Base-by-base conservation (phyloP, 2,888 invertebrate genomes). In the Bruchidius siliquastri region DNA sequence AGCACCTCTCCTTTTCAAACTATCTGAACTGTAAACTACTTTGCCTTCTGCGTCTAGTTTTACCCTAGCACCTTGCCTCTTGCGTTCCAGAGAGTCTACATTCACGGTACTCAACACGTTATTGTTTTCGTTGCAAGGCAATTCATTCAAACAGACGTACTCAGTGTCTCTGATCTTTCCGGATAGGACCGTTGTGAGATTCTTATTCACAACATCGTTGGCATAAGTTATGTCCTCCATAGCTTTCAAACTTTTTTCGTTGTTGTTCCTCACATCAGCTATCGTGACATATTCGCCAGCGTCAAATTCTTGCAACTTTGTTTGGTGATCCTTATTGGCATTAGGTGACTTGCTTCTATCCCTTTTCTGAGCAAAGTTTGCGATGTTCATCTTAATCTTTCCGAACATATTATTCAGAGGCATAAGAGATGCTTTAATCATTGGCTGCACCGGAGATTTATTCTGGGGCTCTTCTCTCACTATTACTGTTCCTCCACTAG, bases 11-110 rank as follows among this genome's bases (percentile, higher is more conserved):
- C 94, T 89, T 83, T 92, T 92, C 77, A 96, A 87, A 83, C 95
- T 96, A 81, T 96, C 96, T 21, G 96, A 96, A 77, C 93, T 94
- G 87, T 94, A 96, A 76, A 96, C 93, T 69, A 96, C 94, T 89
- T 94, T 94, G 72, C 96, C 96, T 82, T 94, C 93, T 22, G 96
- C 93, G 86, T 96, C 94, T 69, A 96, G 87, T 66, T 93, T 93
- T 68, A 96, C 95, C 82, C 94, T 90, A 22, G 94, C 94, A 22
- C 94, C 94, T 83, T 91, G 91, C 73, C 89, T 86, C 85, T 87
- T 87, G 69, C 89, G 84, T 77, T 90, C 88, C 67, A 90, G 85
- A 0, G 89, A 89, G 78, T 88, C 88, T n/a, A 83, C 83, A 67
- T 76, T 75, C 69, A 70, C 73, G 68, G 70, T 75, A 22, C 72